Evolutionary conservation across 2,113 vertebrate genomes (phyloP).

Genomic region (Oncorhynchus mykiss): DNA sequence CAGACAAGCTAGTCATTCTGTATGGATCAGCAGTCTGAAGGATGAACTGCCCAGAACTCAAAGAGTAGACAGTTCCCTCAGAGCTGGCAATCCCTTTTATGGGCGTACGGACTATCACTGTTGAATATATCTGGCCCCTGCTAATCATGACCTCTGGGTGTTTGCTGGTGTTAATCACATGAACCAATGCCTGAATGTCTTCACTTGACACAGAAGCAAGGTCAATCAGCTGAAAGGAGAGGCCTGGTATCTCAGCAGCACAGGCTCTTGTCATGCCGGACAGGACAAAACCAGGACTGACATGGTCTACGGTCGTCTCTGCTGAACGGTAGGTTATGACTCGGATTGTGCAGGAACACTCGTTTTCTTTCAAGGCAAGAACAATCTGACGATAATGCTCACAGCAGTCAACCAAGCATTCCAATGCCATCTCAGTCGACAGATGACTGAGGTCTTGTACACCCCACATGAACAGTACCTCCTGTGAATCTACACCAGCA

Average conservation of each 20-base stretch:
- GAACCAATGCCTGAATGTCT: conserved; percentile 74
- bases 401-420: conserved; percentile 75
- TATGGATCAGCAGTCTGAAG: conserved; percentile 78
- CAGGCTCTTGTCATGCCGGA: conserved; percentile 82
- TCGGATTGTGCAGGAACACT: conserved; percentile 48
- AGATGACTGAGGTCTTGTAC: conserved; percentile 72
- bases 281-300: conserved; percentile 80
- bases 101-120: conserved; percentile 67
- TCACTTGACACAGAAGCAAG: conserved; percentile 73
- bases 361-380: conserved; percentile 68
- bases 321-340: conserved; percentile 81
- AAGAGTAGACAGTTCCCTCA: conserved; percentile 9
- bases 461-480: conserved; percentile 81
- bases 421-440: conserved; percentile 60
- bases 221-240: conserved; percentile 83
- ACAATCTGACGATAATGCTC: conserved; percentile 79
- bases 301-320: conserved; percentile 71
- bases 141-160: conserved; percentile 78
- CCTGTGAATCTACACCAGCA: conserved; percentile 59
- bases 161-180: conserved; percentile 65
- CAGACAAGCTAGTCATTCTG: conserved; percentile 62
- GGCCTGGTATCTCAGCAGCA: conserved; percentile 69
- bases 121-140: conserved; percentile 68
- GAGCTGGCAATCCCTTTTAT: conserved; percentile 30
- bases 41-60: conserved; percentile 56